Conservation (phyloP, 2,888 invertebrate species). For the Apoderus coryli region DNA sequence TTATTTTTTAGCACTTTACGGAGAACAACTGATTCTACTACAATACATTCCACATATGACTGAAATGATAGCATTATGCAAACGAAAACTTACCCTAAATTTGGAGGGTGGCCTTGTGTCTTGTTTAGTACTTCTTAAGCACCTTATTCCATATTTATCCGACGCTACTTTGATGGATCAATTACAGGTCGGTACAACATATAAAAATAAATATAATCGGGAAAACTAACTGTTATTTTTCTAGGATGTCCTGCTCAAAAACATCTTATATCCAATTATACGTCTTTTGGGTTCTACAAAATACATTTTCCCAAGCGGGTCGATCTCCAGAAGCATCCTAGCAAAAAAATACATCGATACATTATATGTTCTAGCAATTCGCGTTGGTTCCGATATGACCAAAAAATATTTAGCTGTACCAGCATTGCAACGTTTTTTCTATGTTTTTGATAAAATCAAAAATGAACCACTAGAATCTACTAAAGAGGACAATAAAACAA, state of each 20-base stretch:
- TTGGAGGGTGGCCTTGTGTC: slow-evolving; percentile 83
- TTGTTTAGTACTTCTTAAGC: slow-evolving; percentile 63
- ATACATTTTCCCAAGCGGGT: slow-evolving; percentile 70
- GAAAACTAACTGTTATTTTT: no score
- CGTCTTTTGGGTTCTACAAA: slow-evolving; percentile 66
- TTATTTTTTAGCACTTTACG: slow-evolving; percentile 55
- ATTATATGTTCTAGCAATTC: slow-evolving; percentile 60
- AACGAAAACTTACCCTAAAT: slow-evolving; percentile 64
- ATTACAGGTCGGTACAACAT: slow-evolving; percentile 60
- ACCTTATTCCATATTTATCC: slow-evolving; percentile 65
- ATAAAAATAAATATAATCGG: no score
- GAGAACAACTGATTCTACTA: slow-evolving; percentile 72
- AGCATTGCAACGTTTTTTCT: slow-evolving; percentile 58
- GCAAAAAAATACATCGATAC: slow-evolving; percentile 72
- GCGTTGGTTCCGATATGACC: slow-evolving; percentile 67
- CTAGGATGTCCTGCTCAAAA: slow-evolving; percentile 73
- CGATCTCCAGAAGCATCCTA: slow-evolving; percentile 55
- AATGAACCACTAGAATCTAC: neutral
- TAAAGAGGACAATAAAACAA: slow-evolving; percentile 10
- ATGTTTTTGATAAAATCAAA: slow-evolving; percentile 65
- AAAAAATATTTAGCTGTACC: slow-evolving; percentile 58
- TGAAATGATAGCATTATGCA: slow-evolving; percentile 68
- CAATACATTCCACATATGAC: slow-evolving; percentile 86
- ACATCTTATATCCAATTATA: slow-evolving; percentile 70
- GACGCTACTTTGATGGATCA: slow-evolving; percentile 80